phyloP scores from a whole-genome alignment of 2,888 invertebrate species.

The Nemurella pictetii region DNA sequence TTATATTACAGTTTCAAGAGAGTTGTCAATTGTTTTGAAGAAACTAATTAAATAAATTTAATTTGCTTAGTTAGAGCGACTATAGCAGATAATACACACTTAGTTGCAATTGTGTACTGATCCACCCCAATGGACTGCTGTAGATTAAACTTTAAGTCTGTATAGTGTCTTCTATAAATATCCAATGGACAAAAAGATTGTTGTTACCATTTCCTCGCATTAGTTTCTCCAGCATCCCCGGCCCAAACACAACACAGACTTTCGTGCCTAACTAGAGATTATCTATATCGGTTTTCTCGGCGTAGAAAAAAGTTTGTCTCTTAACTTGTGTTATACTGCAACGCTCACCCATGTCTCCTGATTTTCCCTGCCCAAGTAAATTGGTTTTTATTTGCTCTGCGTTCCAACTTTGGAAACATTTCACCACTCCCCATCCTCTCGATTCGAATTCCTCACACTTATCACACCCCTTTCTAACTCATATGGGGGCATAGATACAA shows the following conservation, averaged over 20 bases:
- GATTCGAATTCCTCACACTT: constrained; percentile 21
- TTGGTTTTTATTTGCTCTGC: constrained; percentile 24
- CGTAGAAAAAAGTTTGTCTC: constrained; percentile 18
- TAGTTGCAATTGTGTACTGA: not conserved
- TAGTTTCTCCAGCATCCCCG: not conserved
- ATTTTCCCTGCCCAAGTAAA: constrained; percentile 25
- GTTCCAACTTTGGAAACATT: constrained; percentile 18
- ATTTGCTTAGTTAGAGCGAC: not conserved
- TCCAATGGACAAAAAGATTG: not conserved
- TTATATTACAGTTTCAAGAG: not conserved
- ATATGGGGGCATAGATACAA: not conserved
- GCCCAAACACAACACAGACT: not conserved
- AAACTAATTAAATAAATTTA: not conserved
- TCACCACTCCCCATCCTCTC: constrained; percentile 1
- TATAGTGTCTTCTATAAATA: not conserved
- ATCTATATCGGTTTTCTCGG: constrained; percentile 1
- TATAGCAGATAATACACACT: not conserved
- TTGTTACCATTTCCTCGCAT: not conserved
- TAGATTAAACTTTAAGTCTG: not conserved
- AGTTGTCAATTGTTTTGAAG: not conserved
- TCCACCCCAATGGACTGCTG: not conserved
- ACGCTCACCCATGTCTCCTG: constrained; percentile 21
- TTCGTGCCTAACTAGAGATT: not conserved
- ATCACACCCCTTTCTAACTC: constrained; percentile 1
- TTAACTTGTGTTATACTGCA: not conserved